Percentiles rank a stretch among this genome's conserved stretches.
phyloP scores from a whole-genome alignment of 1,140 invertebrate species.

The Scaptomyza graminum region DNA sequence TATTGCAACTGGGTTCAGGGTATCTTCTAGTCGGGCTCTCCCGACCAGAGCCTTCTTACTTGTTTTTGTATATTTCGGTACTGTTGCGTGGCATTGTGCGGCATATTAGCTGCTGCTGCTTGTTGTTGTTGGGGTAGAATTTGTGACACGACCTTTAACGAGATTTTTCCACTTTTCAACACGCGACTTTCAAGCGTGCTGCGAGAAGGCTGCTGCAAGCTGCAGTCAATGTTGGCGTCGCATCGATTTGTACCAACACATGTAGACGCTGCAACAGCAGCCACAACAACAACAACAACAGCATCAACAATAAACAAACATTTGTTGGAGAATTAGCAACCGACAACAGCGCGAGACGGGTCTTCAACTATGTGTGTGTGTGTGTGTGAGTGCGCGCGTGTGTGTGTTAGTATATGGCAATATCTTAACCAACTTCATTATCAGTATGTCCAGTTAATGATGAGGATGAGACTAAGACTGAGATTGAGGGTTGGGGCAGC shows the following conservation, averaged over 20 bases:
- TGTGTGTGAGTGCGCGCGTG: not conserved
- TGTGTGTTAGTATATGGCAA: conserved; percentile 21
- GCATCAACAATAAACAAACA: conserved; percentile 59
- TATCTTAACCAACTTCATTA: conserved; percentile 66
- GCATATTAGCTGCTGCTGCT: conserved; percentile 12
- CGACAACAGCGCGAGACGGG: conserved; percentile 47
- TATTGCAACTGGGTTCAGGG: no score
- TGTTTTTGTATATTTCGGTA: conserved; percentile 35
- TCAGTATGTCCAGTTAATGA: conserved; percentile 35
- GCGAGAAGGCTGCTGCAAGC: conserved; percentile 33
- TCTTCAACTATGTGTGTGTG: conserved; percentile 18
- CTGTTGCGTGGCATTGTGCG: conserved; percentile 46
- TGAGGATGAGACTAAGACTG: conserved; percentile 5
- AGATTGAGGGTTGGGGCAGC: conserved; percentile 14
- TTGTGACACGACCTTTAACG: conserved; percentile 79
- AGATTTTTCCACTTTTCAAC: conserved; percentile 77
- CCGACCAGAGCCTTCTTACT: no score
- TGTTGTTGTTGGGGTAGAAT: conserved; percentile 53
- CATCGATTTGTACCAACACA: conserved; percentile 74
- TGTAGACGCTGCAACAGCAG: conserved; percentile 53
- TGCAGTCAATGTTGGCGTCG: conserved; percentile 16
- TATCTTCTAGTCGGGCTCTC: no score
- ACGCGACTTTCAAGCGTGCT: conserved; percentile 70
- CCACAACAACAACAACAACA: conserved; percentile 32
- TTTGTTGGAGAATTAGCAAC: conserved; percentile 74